Percentiles rank a stretch among this genome's conserved stretches.
Conservation (phyloP, 2,113 vertebrate genomes). For the Chrysemys picta region DNA sequence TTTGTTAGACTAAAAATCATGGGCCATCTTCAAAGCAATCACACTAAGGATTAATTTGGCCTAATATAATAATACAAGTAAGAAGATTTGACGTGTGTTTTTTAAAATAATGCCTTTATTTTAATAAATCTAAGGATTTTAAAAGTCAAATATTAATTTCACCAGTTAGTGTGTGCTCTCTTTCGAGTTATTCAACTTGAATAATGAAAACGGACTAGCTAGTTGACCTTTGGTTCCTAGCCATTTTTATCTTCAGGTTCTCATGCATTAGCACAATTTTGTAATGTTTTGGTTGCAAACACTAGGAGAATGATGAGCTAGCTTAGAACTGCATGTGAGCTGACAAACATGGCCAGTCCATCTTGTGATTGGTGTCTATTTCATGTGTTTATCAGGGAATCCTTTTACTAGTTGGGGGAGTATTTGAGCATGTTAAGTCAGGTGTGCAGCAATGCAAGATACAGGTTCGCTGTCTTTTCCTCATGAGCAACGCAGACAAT, state of each 20-base stretch:
- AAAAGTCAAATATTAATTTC: neutral
- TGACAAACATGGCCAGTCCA: neutral
- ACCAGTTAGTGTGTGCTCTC: neutral
- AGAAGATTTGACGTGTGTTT: neutral
- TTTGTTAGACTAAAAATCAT: neutral
- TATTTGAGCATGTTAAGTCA: neutral
- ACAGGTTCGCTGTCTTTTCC: neutral
- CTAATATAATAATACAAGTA: neutral
- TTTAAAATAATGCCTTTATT: neutral
- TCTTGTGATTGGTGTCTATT: neutral
- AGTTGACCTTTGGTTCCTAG: accelerated
- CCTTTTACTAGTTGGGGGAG: neutral
- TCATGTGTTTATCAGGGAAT: neutral
- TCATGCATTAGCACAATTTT: neutral
- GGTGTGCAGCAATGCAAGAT: neutral
- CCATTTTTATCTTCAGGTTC: neutral
- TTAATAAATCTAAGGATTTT: neutral
- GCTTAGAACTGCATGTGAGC: neutral
- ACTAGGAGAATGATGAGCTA: neutral
- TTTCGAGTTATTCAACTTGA: neutral
- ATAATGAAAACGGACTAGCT: neutral
- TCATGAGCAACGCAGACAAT: neutral
- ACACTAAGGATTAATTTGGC: neutral
- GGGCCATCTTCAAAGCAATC: neutral
- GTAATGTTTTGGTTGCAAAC: neutral